These are phyloP conservation scores for Turdus rufiventris DNA, from an alignment of 2,113 vertebrate species.

Conservation along the genomic window DNA sequence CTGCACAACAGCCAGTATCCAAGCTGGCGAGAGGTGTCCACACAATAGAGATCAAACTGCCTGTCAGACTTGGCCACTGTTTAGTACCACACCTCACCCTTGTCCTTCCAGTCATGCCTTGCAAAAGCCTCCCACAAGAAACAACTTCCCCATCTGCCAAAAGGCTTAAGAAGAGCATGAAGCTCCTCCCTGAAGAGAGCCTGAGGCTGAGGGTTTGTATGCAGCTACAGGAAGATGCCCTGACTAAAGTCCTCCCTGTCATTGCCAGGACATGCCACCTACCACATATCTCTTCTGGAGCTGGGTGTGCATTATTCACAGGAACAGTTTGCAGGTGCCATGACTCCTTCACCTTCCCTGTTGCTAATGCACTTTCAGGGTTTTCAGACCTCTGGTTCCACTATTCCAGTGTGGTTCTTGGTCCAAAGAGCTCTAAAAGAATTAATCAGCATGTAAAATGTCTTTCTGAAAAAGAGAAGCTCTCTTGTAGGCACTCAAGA, in stretches of 20 bases:
- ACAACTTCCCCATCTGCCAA: background rate
- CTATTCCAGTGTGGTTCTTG: background rate
- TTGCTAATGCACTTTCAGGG: background rate
- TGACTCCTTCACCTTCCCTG: background rate
- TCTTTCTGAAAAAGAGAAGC: background rate
- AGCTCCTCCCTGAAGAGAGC: background rate
- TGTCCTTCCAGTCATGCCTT: background rate
- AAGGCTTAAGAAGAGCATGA: background rate
- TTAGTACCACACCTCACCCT: background rate
- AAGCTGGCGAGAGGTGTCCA: background rate
- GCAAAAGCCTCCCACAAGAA: background rate
- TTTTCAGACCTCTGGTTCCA: background rate
- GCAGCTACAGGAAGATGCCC: background rate
- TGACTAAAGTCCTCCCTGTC: background rate
- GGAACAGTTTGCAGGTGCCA: background rate
- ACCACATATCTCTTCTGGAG: background rate
- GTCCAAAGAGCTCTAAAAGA: background rate
- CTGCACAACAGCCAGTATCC: background rate
- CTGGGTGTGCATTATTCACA: background rate
- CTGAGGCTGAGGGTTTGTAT: background rate
- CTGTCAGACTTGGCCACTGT: background rate
- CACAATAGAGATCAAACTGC: background rate
- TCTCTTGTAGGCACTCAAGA: background rate
- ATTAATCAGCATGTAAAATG: background rate
- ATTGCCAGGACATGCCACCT: background rate